phyloP scores from a whole-genome alignment of 1,140 invertebrate species.

The Bombus terrestris region DNA sequence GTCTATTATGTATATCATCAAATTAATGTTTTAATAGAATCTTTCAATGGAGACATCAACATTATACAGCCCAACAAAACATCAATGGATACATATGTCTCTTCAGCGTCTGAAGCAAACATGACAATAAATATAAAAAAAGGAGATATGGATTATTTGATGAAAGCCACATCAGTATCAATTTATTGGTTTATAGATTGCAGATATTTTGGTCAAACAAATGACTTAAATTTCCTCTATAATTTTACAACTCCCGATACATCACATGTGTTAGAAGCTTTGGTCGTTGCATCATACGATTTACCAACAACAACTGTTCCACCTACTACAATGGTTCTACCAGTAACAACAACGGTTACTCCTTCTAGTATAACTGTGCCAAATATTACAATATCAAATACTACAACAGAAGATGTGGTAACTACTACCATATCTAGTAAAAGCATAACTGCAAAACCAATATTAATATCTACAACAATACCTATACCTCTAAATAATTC shows the following conservation, averaged over 20 bases:
- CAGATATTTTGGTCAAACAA: conserved; percentile 86
- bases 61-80: conserved; percentile 85
- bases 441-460: neutral
- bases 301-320: conserved; percentile 84
- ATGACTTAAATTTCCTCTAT: conserved; percentile 84
- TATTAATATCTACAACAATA: neutral
- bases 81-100: conserved; percentile 84
- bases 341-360: conserved; percentile 59
- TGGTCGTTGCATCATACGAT: conserved; percentile 87
- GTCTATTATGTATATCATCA: conserved; percentile 26
- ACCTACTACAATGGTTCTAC: conserved; percentile 67
- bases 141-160: conserved; percentile 85
- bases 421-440: conserved; percentile 7
- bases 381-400: conserved; percentile 12
- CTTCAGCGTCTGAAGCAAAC: conserved; percentile 83
- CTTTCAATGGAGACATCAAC: conserved; percentile 86
- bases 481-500: conserved; percentile 69
- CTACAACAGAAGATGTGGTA: neutral
- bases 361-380: conserved; percentile 28
- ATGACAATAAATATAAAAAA: conserved; percentile 84
- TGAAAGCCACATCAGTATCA: conserved; percentile 85
- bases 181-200: conserved; percentile 92
- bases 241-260: conserved; percentile 85
- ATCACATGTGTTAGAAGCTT: conserved; percentile 86
- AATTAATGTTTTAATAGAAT: conserved; percentile 78